Conservation (phyloP, 2,113 vertebrate genomes). For the Xiphophorus maculatus region DNA sequence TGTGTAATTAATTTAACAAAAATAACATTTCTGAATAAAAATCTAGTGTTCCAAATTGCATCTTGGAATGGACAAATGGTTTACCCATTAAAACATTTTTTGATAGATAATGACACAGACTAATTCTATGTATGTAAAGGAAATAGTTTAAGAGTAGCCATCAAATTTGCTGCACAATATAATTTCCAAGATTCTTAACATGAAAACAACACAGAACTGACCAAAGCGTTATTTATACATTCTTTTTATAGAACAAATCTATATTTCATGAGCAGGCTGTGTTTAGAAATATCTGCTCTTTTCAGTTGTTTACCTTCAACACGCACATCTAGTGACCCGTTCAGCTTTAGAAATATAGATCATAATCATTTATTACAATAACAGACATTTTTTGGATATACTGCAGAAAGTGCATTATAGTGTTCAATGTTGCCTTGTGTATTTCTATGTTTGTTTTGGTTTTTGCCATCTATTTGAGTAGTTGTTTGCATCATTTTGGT, state of each 20-base stretch:
- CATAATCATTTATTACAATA: slow-evolving; percentile 16
- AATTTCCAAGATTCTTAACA: neutral
- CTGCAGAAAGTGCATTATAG: neutral
- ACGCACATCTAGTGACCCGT: slow-evolving; percentile 24
- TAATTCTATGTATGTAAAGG: neutral
- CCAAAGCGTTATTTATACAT: slow-evolving; percentile 27
- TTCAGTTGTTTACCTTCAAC: slow-evolving; percentile 33
- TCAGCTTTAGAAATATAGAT: slow-evolving; percentile 26
- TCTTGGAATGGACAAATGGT: too few species aligned
- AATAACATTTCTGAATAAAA: neutral
- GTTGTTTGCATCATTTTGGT: slow-evolving; percentile 29
- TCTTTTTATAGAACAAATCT: slow-evolving; percentile 67
- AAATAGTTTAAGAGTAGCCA: neutral
- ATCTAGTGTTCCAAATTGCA: neutral
- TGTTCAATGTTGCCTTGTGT: neutral
- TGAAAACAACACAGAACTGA: slow-evolving; percentile 8
- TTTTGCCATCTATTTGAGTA: slow-evolving; percentile 25
- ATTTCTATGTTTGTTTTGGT: slow-evolving; percentile 13
- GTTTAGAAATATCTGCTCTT: slow-evolving; percentile 43
- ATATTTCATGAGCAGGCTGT: slow-evolving; percentile 63
- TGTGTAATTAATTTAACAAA: too few species aligned
- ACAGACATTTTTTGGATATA: neutral
- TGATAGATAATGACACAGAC: neutral
- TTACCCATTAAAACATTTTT: too few species aligned
- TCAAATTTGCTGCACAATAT: neutral